Percentiles rank a stretch among this genome's conserved stretches.
Conservation (phyloP, 2,888 invertebrate species). For the Ellobium chinense region DNA sequence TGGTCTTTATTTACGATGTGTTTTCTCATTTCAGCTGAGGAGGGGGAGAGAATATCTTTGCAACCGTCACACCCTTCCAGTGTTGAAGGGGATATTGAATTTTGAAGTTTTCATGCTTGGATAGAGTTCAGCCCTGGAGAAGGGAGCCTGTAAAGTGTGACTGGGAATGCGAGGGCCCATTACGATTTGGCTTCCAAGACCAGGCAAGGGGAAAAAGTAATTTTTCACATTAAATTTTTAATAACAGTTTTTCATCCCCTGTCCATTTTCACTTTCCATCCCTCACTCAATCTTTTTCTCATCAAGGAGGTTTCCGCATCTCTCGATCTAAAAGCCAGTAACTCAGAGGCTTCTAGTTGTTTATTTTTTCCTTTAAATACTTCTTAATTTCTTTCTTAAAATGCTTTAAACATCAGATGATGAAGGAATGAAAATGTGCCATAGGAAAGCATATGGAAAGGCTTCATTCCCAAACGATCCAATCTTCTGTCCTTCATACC, state of each 20-base stretch:
- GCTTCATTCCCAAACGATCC: no score
- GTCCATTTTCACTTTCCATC: constrained; percentile 3
- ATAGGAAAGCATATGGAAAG: no score
- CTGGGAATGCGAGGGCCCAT: constrained; percentile 40
- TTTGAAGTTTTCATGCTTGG: constrained; percentile 46
- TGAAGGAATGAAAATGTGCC: no score
- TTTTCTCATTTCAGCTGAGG: constrained; percentile 37
- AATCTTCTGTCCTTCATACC: no score
- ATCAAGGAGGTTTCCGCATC: no score
- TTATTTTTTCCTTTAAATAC: no score
- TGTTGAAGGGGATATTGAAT: constrained; percentile 44
- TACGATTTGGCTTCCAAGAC: constrained; percentile 27
- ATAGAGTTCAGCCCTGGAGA: constrained; percentile 6
- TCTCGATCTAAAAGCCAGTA: no score
- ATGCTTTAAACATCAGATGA: no score
- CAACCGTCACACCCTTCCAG: constrained; percentile 26
- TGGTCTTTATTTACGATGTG: constrained; percentile 42
- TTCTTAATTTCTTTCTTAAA: no score
- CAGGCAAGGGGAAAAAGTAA: constrained; percentile 42
- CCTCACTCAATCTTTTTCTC: background rate
- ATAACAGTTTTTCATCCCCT: constrained; percentile 30
- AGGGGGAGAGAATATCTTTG: constrained; percentile 32
- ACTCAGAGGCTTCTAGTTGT: no score
- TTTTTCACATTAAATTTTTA: constrained; percentile 49
- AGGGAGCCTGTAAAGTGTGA: constrained; percentile 37